These are phyloP conservation scores for Subacronicta megacephala DNA, from an alignment of 2,888 invertebrate genomes.

Conservation along the genomic window DNA sequence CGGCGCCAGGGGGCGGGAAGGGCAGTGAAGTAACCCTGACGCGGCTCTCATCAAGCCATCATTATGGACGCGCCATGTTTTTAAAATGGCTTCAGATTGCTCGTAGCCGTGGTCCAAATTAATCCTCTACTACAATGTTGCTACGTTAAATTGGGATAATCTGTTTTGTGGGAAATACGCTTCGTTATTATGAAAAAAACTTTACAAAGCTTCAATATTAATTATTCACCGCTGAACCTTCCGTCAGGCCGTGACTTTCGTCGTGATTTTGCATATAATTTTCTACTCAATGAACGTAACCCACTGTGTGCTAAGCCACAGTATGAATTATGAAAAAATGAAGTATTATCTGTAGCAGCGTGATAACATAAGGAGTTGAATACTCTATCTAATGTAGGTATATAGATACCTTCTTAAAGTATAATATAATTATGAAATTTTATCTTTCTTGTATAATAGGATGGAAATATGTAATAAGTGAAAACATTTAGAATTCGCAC, in stretches of 20 bases:
- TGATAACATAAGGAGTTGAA: conserved; percentile 16
- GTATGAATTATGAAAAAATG: conserved; percentile 46
- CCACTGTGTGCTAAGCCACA: conserved; percentile 53
- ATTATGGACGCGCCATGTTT: conserved; percentile 87
- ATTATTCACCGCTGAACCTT: conserved; percentile 77
- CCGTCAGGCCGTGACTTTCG: conserved; percentile 74
- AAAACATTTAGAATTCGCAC: not conserved
- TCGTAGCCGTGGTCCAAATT: conserved; percentile 81
- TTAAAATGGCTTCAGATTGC: conserved; percentile 85
- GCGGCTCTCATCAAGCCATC: conserved; percentile 84
- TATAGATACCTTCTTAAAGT: too few species aligned
- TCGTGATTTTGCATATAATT: conserved; percentile 88
- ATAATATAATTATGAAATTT: too few species aligned
- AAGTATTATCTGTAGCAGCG: conserved; percentile 25
- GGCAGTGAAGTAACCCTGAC: conserved; percentile 72
- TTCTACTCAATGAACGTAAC: conserved; percentile 81
- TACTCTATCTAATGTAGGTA: not conserved
- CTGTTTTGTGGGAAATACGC: conserved; percentile 69
- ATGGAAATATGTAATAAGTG: too few species aligned
- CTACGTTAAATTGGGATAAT: conserved; percentile 77
- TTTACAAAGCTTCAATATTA: conserved; percentile 76
- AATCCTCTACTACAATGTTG: conserved; percentile 81
- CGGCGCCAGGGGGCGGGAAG: conserved; percentile 52
- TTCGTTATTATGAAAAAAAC: conserved; percentile 70
- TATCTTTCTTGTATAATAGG: too few species aligned